Evolutionary conservation across 2,113 vertebrate genomes (phyloP).

Genomic region (Hemiscyllium ocellatum): DNA sequence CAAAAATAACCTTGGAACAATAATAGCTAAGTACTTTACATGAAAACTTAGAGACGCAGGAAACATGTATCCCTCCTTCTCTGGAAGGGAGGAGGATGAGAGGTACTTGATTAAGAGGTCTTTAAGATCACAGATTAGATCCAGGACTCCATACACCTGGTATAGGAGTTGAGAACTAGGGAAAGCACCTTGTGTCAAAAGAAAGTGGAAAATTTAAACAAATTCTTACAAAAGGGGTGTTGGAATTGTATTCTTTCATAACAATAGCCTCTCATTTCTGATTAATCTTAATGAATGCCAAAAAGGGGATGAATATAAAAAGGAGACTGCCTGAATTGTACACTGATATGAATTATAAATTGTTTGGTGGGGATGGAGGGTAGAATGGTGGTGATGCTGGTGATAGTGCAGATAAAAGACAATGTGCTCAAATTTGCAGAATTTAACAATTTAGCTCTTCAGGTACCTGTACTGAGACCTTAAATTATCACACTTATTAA

Average conservation of each 20-base stretch:
- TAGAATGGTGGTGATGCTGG: too few relatives aligned
- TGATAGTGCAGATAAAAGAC: not conserved
- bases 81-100: not conserved
- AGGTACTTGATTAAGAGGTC: not conserved
- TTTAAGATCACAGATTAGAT: not conserved
- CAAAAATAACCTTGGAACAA: not conserved
- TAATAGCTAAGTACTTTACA: not conserved
- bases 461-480: not conserved
- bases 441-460: not conserved
- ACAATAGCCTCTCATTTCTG: not conserved
- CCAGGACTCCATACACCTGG: not conserved
- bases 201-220: not conserved
- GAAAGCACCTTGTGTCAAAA: not conserved
- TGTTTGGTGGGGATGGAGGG: not conserved
- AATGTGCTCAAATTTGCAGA: not conserved
- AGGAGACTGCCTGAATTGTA: not conserved
- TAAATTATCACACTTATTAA: not conserved
- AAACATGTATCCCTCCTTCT: not conserved
- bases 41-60: not conserved
- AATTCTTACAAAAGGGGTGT: not conserved
- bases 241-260: not conserved
- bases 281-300: not conserved
- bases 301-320: not conserved
- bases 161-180: not conserved
- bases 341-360: not conserved